phyloP scores from a whole-genome alignment of 2,797 vertebrate species.

The Graptemys geographica region DNA sequence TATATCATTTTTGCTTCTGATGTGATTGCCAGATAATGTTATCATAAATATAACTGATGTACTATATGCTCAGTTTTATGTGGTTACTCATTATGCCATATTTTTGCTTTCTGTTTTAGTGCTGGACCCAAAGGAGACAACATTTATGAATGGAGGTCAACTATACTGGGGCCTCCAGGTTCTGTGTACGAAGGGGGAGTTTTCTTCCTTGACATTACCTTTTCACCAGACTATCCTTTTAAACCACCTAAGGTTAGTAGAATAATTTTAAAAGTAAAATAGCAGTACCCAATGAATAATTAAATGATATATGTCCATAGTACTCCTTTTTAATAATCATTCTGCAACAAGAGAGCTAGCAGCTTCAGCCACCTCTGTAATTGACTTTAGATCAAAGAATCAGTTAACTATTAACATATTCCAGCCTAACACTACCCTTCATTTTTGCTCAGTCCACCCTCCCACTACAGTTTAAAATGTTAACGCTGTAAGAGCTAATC shows the following conservation, averaged over 20 bases:
- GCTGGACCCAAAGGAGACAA: slow-evolving; percentile 91
- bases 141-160: slow-evolving; percentile 90
- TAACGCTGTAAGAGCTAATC: neutral
- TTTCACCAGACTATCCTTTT: slow-evolving; percentile 89
- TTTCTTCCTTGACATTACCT: slow-evolving; percentile 89
- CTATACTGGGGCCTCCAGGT: slow-evolving; percentile 88
- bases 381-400: neutral
- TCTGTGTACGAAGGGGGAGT: slow-evolving; percentile 89
- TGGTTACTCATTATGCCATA: slow-evolving; percentile 66
- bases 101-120: slow-evolving; percentile 83
- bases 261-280: slow-evolving; percentile 32
- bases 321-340: slow-evolving; percentile 8
- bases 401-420: neutral
- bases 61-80: slow-evolving; percentile 28
- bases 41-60: slow-evolving; percentile 42
- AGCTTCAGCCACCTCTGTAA: neutral
- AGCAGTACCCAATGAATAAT: neutral
- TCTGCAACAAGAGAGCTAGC: neutral
- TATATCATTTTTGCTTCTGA: slow-evolving; percentile 25
- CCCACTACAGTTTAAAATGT: neutral
- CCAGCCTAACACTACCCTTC: neutral
- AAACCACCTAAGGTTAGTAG: slow-evolving; percentile 89
- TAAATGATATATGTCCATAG: neutral
- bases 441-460: neutral
- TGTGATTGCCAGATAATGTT: neutral